These are phyloP conservation scores for Phyllopteryx taeniolatus DNA, from an alignment of 2,113 vertebrate genomes.

Conservation along the genomic window DNA sequence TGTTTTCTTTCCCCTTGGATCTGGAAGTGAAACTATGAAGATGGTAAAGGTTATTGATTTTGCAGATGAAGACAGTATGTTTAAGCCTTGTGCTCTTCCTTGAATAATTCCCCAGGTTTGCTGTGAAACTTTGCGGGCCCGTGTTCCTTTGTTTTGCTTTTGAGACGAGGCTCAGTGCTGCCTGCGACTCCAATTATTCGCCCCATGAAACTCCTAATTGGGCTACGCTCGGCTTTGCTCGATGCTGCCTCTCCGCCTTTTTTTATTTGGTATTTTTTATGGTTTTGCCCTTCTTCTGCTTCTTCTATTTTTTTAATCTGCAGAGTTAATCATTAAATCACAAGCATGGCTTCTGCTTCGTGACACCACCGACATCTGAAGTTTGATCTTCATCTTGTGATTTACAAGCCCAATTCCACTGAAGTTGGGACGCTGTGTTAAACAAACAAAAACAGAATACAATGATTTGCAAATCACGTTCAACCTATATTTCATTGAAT, in stretches of 20 bases:
- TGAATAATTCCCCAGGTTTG: background rate
- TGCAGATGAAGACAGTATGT: background rate
- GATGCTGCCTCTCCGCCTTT: conserved; percentile 23
- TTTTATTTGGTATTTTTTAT: background rate
- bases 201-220: conserved; percentile 77
- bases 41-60: background rate
- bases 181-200: conserved; percentile 71
- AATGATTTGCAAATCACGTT: too few relatives aligned
- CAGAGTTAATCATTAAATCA: conserved; percentile 52
- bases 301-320: conserved; percentile 46
- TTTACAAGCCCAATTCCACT: too few relatives aligned
- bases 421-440: too few relatives aligned
- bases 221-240: conserved; percentile 51
- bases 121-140: conserved; percentile 2
- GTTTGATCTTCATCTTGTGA: background rate
- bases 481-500: too few relatives aligned
- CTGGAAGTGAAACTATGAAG: background rate
- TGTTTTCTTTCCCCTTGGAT: background rate
- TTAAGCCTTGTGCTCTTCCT: background rate
- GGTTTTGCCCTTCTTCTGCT: conserved; percentile 14
- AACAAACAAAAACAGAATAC: too few relatives aligned
- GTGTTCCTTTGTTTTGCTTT: conserved; percentile 49
- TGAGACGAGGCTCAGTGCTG: conserved; percentile 58
- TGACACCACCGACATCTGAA: background rate
- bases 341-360: background rate